Evolutionary conservation across 2,113 vertebrate species (phyloP).

Genomic region (Campylomormyrus numenius): DNA sequence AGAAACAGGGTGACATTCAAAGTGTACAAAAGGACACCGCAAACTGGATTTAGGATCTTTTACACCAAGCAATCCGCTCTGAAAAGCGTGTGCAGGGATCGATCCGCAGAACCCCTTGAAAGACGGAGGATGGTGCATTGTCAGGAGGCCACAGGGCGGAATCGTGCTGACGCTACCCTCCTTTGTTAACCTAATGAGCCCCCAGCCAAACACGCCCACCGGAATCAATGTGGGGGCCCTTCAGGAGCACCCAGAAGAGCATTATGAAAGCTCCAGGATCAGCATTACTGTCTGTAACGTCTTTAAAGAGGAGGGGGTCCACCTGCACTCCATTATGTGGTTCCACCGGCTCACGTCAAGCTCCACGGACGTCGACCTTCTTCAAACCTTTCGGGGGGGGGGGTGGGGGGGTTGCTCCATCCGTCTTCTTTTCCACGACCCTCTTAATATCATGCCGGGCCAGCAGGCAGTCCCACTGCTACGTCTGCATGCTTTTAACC

Average conservation of each 20-base stretch:
- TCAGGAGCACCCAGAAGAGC: not conserved
- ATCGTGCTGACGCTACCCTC: not conserved
- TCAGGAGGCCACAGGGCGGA: not conserved
- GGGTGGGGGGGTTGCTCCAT: not conserved
- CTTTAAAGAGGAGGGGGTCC: not conserved
- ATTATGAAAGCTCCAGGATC: not conserved
- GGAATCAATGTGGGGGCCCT: not conserved
- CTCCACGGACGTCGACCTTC: not conserved
- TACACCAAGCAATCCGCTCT: not conserved
- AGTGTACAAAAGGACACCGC: not conserved
- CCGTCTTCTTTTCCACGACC: not conserved
- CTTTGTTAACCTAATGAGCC: conserved; percentile 14
- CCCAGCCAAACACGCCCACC: not conserved
- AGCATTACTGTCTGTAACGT: not conserved
- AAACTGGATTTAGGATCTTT: not conserved
- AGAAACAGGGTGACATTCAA: not conserved
- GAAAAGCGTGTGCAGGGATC: not conserved
- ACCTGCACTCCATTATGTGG: not conserved
- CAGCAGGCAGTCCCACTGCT: not conserved
- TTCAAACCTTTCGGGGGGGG: not conserved
- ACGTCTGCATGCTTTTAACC: not conserved
- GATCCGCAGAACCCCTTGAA: not conserved
- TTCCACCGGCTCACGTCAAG: not conserved
- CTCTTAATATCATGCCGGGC: not conserved
- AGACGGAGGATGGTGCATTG: not conserved